These are phyloP conservation scores for Mystacides longicornis DNA, from an alignment of 2,888 invertebrate genomes.

Conservation along the genomic window DNA sequence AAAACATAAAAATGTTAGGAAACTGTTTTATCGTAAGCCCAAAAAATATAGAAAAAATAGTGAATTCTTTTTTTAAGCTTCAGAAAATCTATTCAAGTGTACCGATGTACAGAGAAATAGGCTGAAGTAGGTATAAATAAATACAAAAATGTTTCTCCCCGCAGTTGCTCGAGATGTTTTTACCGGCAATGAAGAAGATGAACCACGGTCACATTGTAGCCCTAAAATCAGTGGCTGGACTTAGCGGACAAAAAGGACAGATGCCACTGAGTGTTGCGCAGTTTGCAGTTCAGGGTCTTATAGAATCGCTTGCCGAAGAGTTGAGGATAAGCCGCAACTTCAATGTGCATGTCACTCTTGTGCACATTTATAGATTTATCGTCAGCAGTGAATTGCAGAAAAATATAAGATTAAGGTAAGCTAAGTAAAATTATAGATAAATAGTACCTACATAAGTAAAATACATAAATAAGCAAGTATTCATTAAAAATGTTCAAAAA, in stretches of 20 bases:
- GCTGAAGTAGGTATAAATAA: too few relatives aligned
- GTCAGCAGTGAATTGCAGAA: slow-evolving; percentile 46
- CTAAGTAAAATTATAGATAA: too few relatives aligned
- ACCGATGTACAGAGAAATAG: too few relatives aligned
- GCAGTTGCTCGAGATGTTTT: slow-evolving; percentile 52
- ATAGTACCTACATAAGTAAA: too few relatives aligned
- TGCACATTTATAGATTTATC: slow-evolving; percentile 57
- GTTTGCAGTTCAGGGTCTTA: slow-evolving; percentile 58
- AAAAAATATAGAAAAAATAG: too few relatives aligned
- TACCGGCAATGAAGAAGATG: slow-evolving; percentile 52
- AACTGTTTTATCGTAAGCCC: too few relatives aligned
- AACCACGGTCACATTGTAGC: slow-evolving; percentile 56
- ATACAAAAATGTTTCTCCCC: too few relatives aligned
- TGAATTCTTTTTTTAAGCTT: too few relatives aligned
- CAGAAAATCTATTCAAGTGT: too few relatives aligned
- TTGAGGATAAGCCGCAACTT: slow-evolving; percentile 48
- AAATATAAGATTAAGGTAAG: slow-evolving; percentile 50
- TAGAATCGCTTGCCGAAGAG: slow-evolving; percentile 55
- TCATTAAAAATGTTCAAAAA: too few relatives aligned
- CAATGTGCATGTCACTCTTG: slow-evolving; percentile 52
- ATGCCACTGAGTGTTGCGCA: slow-evolving; percentile 57
- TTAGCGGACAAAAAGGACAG: slow-evolving; percentile 51
- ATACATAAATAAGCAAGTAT: too few relatives aligned
- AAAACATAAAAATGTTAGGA: too few relatives aligned
- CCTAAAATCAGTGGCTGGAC: slow-evolving; percentile 55